Base-by-base conservation (phyloP, 2,888 invertebrate species). In the Seladonia tumulorum region DNA sequence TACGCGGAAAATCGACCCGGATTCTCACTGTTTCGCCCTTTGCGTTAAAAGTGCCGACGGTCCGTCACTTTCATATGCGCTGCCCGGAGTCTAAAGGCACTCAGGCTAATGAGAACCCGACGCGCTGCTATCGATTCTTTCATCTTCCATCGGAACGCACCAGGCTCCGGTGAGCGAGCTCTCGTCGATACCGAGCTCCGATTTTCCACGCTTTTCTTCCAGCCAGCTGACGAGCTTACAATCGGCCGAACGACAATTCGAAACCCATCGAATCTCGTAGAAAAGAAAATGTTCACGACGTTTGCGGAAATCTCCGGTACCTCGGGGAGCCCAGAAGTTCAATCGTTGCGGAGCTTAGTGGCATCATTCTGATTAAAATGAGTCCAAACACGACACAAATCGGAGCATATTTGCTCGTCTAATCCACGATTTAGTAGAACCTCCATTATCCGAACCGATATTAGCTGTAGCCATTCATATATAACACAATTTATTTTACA, bases 101-200 rank as follows among this genome's bases (percentile, higher is more conserved):
- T 93, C 90, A 90, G 88, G 90, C 87, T 93, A 93, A 93, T 93
- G 93, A 93, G 90, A 92, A 91, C 86, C 87, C 86, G 85, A 82
- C 81, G 82, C 81, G 82, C 74, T 88, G 85, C 79, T 88, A 91
- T 91, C 87, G 91, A 92, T 92, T 92, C 89, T 90, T 90, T 88
- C 87, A 82, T 90, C 87, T 85, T 88, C 76, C 81, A 72, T 68
- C 70, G 76, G 72, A 78, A 72, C 80, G 57, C 79, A 81, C 80
- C 82, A 77, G 81, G 71, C 78, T 22, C n/a, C 63, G 22, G 12
- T 14, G 45, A 22, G 42, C 12, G 22, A 53, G 35, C 39, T 29
- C 63, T 29, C 63, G 74, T 63, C 72, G 39, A 71, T 75, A 25
- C 29, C 16, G 18, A 5, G 25, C 63, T 77, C 73, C 22, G 76